Percentiles rank a stretch among this genome's conserved stretches.
phyloP scores from a whole-genome alignment of 2,113 vertebrate species.

The Brachirus orientalis region DNA sequence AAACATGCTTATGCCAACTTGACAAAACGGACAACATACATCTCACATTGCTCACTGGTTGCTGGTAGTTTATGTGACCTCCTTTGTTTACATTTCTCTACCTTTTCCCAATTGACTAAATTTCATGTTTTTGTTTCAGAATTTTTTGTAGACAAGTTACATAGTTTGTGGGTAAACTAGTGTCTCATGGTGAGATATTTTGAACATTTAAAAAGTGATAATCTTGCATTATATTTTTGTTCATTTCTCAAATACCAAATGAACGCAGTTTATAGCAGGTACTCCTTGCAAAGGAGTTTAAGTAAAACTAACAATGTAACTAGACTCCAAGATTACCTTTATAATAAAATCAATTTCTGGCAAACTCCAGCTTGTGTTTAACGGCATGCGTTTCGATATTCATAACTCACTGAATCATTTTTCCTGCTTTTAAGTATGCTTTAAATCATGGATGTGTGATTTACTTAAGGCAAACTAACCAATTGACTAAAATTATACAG shows the following conservation, averaged over 20 bases:
- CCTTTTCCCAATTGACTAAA: too few relatives aligned
- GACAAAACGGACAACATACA: constrained; percentile 37
- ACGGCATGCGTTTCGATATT: constrained; percentile 16
- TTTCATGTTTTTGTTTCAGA: too few relatives aligned
- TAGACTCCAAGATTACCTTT: constrained; percentile 10
- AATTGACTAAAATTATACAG: constrained; percentile 63
- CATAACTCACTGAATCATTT: constrained; percentile 54
- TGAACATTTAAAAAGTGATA: too few relatives aligned
- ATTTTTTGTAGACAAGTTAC: too few relatives aligned
- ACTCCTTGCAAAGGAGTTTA: too few relatives aligned
- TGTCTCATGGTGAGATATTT: too few relatives aligned
- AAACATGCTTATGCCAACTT: constrained; percentile 46
- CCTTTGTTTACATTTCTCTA: neutral
- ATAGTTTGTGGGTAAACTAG: too few relatives aligned
- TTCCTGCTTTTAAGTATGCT: constrained; percentile 25
- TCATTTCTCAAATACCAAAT: too few relatives aligned
- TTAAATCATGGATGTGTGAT: constrained; percentile 53
- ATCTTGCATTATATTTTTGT: too few relatives aligned
- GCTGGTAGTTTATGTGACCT: neutral
- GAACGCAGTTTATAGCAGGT: too few relatives aligned
- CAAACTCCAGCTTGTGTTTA: constrained; percentile 21
- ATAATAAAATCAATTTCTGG: constrained; percentile 9
- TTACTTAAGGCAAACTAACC: constrained; percentile 44
- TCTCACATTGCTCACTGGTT: neutral
- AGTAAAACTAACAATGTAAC: too few relatives aligned